phyloP scores from a whole-genome alignment of 2,888 invertebrate genomes.

The Sericinus montela region DNA sequence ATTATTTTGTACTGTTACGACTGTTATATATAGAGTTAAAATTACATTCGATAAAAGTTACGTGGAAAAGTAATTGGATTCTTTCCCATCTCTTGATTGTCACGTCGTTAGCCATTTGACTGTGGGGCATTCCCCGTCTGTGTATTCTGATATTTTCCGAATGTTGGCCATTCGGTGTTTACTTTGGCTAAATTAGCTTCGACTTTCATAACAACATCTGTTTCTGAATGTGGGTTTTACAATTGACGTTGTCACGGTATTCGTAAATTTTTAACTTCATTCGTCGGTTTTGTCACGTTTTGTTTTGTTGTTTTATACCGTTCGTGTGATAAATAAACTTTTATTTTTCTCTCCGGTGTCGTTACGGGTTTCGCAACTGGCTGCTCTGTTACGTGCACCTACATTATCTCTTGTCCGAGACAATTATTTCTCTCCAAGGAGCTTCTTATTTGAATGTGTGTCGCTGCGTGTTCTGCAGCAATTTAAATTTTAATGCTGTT shows the following conservation, averaged over 20 bases:
- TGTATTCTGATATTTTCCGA: not conserved
- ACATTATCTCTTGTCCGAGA: slow-evolving; percentile 5
- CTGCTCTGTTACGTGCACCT: not conserved
- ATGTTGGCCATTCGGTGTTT: slow-evolving; percentile 11
- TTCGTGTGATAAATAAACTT: slow-evolving; percentile 28
- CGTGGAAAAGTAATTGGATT: too few relatives aligned
- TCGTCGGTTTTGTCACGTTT: slow-evolving; percentile 32
- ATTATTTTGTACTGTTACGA: too few relatives aligned
- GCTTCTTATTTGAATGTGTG: not conserved
- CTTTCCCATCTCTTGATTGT: not conserved
- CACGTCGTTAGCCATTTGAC: not conserved
- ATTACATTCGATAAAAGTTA: too few relatives aligned
- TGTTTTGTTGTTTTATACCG: slow-evolving; percentile 21
- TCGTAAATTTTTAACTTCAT: slow-evolving; percentile 55
- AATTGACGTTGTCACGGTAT: slow-evolving; percentile 45
- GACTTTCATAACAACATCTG: slow-evolving; percentile 45
- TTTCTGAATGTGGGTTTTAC: slow-evolving; percentile 39
- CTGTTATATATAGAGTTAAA: too few relatives aligned
- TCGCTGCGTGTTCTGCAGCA: not conserved
- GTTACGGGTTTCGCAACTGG: slow-evolving; percentile 10
- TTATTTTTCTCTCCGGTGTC: slow-evolving; percentile 28
- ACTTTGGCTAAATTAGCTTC: slow-evolving; percentile 26
- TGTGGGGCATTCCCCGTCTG: not conserved
- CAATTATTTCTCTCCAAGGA: slow-evolving; percentile 8
- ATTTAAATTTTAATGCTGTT: not conserved